A percentile compares a stretch with the other conserved stretches of the same genome.
Conservation (phyloP, 2,888 invertebrate genomes). For the Axea sp. region DNA sequence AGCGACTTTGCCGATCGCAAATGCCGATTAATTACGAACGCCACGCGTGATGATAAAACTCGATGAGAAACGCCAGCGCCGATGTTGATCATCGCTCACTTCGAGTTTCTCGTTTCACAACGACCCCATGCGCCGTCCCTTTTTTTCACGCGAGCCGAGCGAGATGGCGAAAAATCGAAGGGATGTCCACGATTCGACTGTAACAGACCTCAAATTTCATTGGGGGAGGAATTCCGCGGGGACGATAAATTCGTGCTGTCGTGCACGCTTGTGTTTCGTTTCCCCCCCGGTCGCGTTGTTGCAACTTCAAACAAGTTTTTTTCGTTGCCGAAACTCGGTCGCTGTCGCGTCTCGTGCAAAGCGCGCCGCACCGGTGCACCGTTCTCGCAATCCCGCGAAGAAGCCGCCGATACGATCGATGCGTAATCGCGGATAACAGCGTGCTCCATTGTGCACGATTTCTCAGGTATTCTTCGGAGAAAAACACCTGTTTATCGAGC, state of each 20-base stretch:
- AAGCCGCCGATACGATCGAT: conserved; percentile 22
- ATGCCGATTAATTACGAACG: too few relatives aligned
- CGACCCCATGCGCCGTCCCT: conserved; percentile 20
- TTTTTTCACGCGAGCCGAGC: background rate
- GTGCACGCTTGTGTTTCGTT: conserved; percentile 1
- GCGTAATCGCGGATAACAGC: conserved; percentile 15
- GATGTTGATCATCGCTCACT: conserved; percentile 25
- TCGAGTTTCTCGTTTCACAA: conserved; percentile 11
- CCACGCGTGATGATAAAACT: too few relatives aligned
- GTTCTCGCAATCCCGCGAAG: conserved; percentile 13
- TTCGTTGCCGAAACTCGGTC: too few relatives aligned
- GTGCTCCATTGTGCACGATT: conserved; percentile 13
- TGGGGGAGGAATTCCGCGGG: background rate
- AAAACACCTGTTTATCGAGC: conserved; percentile 35
- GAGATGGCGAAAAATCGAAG: conserved; percentile 39
- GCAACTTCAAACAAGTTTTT: too few relatives aligned
- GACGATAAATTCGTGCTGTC: conserved; percentile 15
- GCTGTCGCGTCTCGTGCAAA: background rate
- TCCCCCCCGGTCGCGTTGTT: background rate
- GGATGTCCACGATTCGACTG: conserved; percentile 29
- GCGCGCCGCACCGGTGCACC: conserved; percentile 18
- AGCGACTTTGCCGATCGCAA: too few relatives aligned
- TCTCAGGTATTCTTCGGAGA: conserved; percentile 11
- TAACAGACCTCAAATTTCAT: conserved; percentile 33
- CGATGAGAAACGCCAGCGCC: background rate